Evolutionary conservation across 1,140 invertebrate genomes (phyloP), one percentile per base, ranked within the genome.

Genomic region (Rhyzopertha dominica): DNA sequence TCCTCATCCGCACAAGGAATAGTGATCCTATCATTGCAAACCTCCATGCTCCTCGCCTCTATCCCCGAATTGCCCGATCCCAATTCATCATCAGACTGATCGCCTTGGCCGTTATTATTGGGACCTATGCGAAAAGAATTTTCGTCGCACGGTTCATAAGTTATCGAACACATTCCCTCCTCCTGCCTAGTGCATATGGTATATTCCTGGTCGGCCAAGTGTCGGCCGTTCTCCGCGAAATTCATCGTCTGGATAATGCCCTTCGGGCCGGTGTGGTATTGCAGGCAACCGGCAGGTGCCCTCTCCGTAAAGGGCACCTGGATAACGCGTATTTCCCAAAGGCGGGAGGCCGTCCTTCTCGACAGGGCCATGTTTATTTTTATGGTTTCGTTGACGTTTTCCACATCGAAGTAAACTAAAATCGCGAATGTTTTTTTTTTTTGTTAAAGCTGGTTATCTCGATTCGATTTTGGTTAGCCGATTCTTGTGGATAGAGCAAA

Each of bases 1-100:
- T 89, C 86, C 56, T 89, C 85, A 30, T 82, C 81, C 53, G 88
- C 85, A 57, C 86, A 89, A 0, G 85, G 84, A 65, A 88, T 80
- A 1, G 85, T 77, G 28, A 89, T 77, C 25, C 81, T 73, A 59
- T 90, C 84, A 2, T 67, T 69, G 55, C 86, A 90, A 1, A 75
- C 70, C 49, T 70, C 71, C 44, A 45, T 14, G 3, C 7, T 53
- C 39, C 54, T 44, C 17, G 22, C 24, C 17, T 63, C 44, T 20
- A 32, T 22, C n/a, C 65, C 65, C 3, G 69, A 71, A 17, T 67
- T 64, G 3, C 74, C 76, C 5, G 74, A 76, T 1, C 74, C 74
- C 37, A 67, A 67, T 12, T 66, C 59, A 18, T 68, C 25, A 14
- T 37, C 24, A 9, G 17, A 13, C 10, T 4, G 5, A 23, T 29